Conservation (phyloP, 2,113 vertebrate genomes). For the Platichthys flesus region DNA sequence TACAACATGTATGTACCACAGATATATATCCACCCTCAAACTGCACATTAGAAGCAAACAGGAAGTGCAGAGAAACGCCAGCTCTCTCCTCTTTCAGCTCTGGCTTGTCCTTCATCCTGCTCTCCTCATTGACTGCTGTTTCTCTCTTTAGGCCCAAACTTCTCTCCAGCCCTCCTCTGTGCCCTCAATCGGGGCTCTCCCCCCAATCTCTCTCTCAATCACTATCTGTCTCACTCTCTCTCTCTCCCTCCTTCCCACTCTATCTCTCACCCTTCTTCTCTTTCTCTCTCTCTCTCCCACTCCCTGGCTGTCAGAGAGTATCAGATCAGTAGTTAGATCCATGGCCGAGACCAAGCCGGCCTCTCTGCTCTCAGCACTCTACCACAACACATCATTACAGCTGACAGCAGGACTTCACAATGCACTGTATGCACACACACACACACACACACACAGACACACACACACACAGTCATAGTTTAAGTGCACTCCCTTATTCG, state of each 20-base stretch:
- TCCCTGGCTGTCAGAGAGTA: slow-evolving; percentile 72
- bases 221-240: slow-evolving; percentile 41
- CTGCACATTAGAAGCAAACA: slow-evolving; percentile 5
- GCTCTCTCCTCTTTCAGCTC: slow-evolving; percentile 21
- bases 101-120: slow-evolving; percentile 38
- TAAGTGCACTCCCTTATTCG: slow-evolving; percentile 16
- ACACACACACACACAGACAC: slow-evolving; percentile 20
- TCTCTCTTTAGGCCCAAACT: slow-evolving; percentile 52
- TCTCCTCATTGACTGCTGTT: slow-evolving; percentile 41
- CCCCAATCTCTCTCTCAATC: slow-evolving; percentile 34
- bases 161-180: slow-evolving; percentile 52
- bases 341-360: slow-evolving; percentile 74
- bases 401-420: slow-evolving; percentile 75
- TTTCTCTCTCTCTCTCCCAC: slow-evolving; percentile 20
- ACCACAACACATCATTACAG: slow-evolving; percentile 79
- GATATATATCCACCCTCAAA: slow-evolving; percentile 26
- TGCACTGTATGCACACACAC: slow-evolving; percentile 26
- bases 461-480: slow-evolving; percentile 27
- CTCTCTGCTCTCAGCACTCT: slow-evolving; percentile 71
- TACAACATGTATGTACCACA: slow-evolving; percentile 21
- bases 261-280: neutral
- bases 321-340: slow-evolving; percentile 81
- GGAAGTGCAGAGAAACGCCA: slow-evolving; percentile 3
- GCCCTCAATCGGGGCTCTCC: slow-evolving; percentile 56
- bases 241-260: slow-evolving; percentile 34